Base-by-base conservation (phyloP, 2,797 vertebrate species). In the Huso huso region DNA sequence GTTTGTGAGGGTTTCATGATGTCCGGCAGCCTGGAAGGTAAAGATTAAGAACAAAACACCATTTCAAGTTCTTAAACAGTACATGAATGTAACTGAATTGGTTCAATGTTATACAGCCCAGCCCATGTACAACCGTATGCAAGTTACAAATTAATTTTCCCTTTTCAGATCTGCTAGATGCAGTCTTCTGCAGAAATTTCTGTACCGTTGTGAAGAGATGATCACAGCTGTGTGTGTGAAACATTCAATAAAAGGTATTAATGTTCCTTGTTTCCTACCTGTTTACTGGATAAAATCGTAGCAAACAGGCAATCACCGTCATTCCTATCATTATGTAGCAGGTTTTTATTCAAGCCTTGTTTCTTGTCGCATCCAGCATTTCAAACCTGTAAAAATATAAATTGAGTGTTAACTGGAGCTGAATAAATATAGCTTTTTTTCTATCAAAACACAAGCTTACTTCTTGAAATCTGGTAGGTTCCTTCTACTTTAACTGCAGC, bases 251-350 rank as follows among this genome's bases (percentile, higher is more conserved):
- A 53, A 53, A 53, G 9, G 52, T 9, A 53, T 53, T 37, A 4
- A 37, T 37, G 37, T 37, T 37, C 5, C 37, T 37, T 8, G 62
- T 63, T 60, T 71, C 83, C 76, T 73, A 86, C 89, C 82, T 78
- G 86, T 73, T 90, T 91, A 66, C 81, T 88, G 6, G 87, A 91
- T 8, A 74, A 77, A 66, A 88, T 87, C 66, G 88, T 86, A 0
- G 76, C 82, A 65, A 88, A 9, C 85, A 91, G 72, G 84, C 84
- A 1, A 88, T 64, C 0, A 91, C 72, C 0, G 88, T 89, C 50
- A 89, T 81, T 18, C 79, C 83, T 18, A 89, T 89, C 88, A 90
- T 89, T 70, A 91, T 81, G 74, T 89, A 90, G 72, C 88, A 89
- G n/a, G 74, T 78, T 79, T 90, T 89, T 64, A 89, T 82, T 57